Evolutionary conservation across 1,140 invertebrate genomes (phyloP).

Genomic region (Cheumatopsyche charites): DNA sequence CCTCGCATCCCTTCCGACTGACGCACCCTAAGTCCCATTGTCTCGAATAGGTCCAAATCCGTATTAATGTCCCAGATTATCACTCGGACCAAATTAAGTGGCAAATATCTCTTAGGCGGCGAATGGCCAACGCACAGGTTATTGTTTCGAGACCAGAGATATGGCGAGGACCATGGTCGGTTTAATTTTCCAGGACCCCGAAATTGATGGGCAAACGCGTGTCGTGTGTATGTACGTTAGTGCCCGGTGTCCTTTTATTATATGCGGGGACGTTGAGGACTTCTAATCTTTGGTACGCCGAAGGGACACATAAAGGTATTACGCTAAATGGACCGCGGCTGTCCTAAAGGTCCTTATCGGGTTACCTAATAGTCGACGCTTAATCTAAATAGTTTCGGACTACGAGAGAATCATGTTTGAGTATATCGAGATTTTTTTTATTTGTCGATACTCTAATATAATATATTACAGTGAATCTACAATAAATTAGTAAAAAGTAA

Average conservation of each 20-base stretch:
- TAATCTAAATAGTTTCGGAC: too few species aligned
- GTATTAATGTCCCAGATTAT: constrained; percentile 48
- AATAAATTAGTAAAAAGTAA: too few species aligned
- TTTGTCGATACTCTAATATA: background rate
- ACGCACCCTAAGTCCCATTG: too few species aligned
- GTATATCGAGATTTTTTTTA: background rate
- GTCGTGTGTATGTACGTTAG: constrained; percentile 30
- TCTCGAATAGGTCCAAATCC: constrained; percentile 35
- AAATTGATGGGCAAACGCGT: constrained; percentile 18
- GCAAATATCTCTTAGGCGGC: constrained; percentile 33
- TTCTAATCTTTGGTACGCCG: constrained; percentile 40
- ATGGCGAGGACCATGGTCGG: background rate
- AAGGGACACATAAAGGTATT: constrained; percentile 36
- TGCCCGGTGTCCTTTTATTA: constrained; percentile 30
- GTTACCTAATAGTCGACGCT: background rate
- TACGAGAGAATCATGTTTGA: too few species aligned
- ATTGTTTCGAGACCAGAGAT: constrained; percentile 39
- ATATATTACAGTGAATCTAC: background rate
- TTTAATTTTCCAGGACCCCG: constrained; percentile 26
- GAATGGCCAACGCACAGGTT: constrained; percentile 4
- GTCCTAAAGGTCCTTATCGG: constrained; percentile 15
- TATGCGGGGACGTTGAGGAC: too few species aligned
- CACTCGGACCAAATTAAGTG: constrained; percentile 48
- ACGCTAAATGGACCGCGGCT: constrained; percentile 25
- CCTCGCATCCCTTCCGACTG: too few species aligned